These are phyloP conservation scores for Sphaerophoria rueppellii DNA, from an alignment of 2,888 invertebrate species.

Conservation along the genomic window DNA sequence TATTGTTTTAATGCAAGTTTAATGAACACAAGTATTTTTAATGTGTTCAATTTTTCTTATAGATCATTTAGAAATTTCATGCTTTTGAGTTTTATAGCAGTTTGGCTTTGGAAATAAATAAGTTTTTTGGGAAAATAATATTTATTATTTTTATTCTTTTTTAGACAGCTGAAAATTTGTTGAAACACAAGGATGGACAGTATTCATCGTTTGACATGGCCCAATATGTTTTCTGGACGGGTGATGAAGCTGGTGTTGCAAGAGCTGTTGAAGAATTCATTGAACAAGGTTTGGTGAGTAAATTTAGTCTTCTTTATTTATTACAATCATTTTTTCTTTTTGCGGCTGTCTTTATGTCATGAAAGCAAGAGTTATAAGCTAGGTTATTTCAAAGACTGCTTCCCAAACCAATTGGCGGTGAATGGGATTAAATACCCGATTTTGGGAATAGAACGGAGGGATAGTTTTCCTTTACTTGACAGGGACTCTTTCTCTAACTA, in stretches of 20 bases:
- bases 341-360: too few species aligned
- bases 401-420: too few species aligned
- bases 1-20: slow-evolving; percentile 53
- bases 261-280: slow-evolving; percentile 90
- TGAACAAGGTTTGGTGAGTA: slow-evolving; percentile 88
- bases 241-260: slow-evolving; percentile 90
- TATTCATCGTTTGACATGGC: slow-evolving; percentile 91
- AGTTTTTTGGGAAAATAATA: not conserved
- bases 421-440: too few species aligned
- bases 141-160: slow-evolving; percentile 48
- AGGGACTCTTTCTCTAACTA: too few species aligned
- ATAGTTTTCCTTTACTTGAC: too few species aligned
- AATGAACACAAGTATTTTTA: slow-evolving; percentile 9
- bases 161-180: slow-evolving; percentile 83
- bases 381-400: too few species aligned
- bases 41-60: slow-evolving; percentile 4
- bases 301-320: not conserved
- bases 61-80: not conserved
- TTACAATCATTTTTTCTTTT: too few species aligned
- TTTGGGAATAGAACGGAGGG: too few species aligned
- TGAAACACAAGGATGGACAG: slow-evolving; percentile 85
- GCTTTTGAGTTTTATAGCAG: slow-evolving; percentile 33
- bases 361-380: too few species aligned
- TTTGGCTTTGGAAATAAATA: not conserved
- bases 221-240: slow-evolving; percentile 92